These are phyloP conservation scores for Hemistola chrysoprasaria DNA, from an alignment of 2,888 invertebrate genomes.

Conservation along the genomic window DNA sequence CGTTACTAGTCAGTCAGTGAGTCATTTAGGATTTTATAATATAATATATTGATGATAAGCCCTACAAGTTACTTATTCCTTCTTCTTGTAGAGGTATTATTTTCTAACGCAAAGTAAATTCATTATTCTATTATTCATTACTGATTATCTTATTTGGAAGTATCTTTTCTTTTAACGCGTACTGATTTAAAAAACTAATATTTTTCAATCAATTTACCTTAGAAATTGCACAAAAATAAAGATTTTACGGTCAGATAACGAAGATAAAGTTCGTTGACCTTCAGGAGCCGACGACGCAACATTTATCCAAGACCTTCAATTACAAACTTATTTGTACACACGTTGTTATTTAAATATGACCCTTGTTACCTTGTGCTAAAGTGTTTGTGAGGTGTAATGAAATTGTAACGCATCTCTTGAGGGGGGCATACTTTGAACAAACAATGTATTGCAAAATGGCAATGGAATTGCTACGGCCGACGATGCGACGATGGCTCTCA, in stretches of 20 bases:
- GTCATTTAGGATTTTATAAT: too few relatives aligned
- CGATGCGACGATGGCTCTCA: conserved; percentile 40
- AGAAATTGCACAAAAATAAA: neutral
- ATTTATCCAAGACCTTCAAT: conserved; percentile 47
- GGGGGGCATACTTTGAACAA: conserved; percentile 70
- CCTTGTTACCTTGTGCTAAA: conserved; percentile 33
- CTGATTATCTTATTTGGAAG: too few relatives aligned
- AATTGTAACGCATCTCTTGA: conserved; percentile 49
- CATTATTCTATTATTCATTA: too few relatives aligned
- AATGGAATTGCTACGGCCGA: conserved; percentile 50
- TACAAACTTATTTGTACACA: conserved; percentile 28
- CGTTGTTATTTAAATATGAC: conserved; percentile 19
- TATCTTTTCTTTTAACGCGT: too few relatives aligned
- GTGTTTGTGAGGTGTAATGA: conserved; percentile 32
- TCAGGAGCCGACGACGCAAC: conserved; percentile 40
- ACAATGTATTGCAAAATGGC: conserved; percentile 76
- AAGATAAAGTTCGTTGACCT: conserved; percentile 41
- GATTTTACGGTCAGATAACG: conserved; percentile 14
- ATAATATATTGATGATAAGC: too few relatives aligned
- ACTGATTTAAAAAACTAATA: too few relatives aligned
- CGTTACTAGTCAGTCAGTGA: too few relatives aligned
- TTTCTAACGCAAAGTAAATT: too few relatives aligned
- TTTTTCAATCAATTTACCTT: too few relatives aligned
- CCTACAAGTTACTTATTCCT: too few relatives aligned
- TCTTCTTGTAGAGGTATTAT: too few relatives aligned